phyloP scores from a whole-genome alignment of 1,140 invertebrate genomes.

The Drosophila ficusphila region DNA sequence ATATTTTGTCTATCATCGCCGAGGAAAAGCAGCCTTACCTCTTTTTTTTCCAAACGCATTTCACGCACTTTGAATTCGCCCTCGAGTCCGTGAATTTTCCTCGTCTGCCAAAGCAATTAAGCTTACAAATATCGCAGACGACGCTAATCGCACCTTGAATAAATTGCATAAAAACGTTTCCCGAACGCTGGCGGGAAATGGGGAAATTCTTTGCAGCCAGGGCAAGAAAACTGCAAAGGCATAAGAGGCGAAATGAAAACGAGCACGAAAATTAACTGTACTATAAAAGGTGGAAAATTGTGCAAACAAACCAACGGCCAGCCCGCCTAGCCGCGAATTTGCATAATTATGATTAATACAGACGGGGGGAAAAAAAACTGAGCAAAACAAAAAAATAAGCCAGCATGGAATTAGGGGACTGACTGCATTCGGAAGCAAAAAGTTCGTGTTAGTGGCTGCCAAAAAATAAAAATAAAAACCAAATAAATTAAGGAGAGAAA shows the following conservation, averaged over 20 bases:
- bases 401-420: background rate
- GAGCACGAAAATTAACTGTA: conserved; percentile 82
- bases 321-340: conserved; percentile 50
- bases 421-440: conserved; percentile 28
- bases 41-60: conserved; percentile 15
- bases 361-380: background rate
- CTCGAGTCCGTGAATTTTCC: background rate
- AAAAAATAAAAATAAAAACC: conserved; percentile 22
- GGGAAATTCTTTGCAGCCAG: conserved; percentile 63
- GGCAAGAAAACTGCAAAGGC: conserved; percentile 18
- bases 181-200: conserved; percentile 42
- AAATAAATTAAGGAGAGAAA: background rate
- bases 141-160: conserved; percentile 66
- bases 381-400: background rate
- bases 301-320: conserved; percentile 77
- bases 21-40: background rate
- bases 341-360: conserved; percentile 82
- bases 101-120: conserved; percentile 39
- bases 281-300: conserved; percentile 83
- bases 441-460: conserved; percentile 32
- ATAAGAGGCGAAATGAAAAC: conserved; percentile 33
- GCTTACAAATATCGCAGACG: conserved; percentile 38
- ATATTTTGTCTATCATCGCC: background rate
- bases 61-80: conserved; percentile 23
- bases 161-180: conserved; percentile 76